These are phyloP conservation scores for Synodontis membranacea DNA, from an alignment of 2,113 vertebrate genomes.

Conservation along the genomic window DNA sequence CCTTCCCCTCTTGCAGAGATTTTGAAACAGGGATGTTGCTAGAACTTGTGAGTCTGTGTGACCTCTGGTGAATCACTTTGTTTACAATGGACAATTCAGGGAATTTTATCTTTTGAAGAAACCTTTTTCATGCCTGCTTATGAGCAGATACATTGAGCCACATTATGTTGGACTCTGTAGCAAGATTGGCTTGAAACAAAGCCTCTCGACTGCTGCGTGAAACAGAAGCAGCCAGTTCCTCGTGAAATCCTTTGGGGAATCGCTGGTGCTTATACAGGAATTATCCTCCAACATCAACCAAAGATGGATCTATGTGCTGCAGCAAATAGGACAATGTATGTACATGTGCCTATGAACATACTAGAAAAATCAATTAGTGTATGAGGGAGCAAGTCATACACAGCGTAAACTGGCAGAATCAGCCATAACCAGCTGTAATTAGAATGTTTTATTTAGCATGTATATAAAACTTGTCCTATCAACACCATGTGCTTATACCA, in stretches of 20 bases:
- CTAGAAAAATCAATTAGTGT: background rate
- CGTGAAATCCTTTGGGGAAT: background rate
- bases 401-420: background rate
- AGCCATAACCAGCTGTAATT: constrained; percentile 11
- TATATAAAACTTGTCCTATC: background rate
- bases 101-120: constrained; percentile 22
- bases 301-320: constrained; percentile 6
- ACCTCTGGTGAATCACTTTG: constrained; percentile 21
- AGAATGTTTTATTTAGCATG: background rate
- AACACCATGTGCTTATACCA: background rate
- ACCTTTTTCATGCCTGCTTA: background rate
- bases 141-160: constrained; percentile 1
- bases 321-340: constrained; percentile 4
- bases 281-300: constrained; percentile 14
- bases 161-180: background rate
- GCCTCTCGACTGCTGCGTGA: background rate
- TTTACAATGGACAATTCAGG: constrained; percentile 30
- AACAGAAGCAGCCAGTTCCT: background rate
- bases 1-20: background rate
- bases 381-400: background rate
- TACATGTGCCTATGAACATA: constrained; percentile 2
- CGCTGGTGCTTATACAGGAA: constrained; percentile 1
- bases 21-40: constrained; percentile 5
- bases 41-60: background rate
- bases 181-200: background rate